Conservation (phyloP, 2,113 vertebrate genomes). For the Lepisosteus oculatus region DNA sequence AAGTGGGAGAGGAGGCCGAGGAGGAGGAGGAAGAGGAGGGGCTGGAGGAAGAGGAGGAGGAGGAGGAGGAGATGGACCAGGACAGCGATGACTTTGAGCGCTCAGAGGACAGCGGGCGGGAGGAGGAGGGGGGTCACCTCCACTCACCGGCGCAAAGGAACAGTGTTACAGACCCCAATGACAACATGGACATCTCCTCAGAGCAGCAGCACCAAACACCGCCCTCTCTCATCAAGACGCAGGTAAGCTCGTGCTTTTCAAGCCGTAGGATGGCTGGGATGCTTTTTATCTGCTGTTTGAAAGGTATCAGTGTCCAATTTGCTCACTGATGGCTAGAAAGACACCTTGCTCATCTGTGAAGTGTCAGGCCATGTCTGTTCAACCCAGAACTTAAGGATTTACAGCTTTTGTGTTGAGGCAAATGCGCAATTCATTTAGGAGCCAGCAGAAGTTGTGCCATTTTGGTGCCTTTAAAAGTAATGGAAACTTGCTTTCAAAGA, state of each 20-base stretch:
- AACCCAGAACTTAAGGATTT: too few species aligned
- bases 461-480: too few species aligned
- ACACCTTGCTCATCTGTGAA: too few species aligned
- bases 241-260: slow-evolving; percentile 68
- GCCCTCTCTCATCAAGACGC: slow-evolving; percentile 78
- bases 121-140: slow-evolving; percentile 77
- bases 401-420: too few species aligned
- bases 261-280: not conserved
- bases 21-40: slow-evolving; percentile 68
- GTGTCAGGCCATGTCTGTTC: too few species aligned
- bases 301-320: too few species aligned
- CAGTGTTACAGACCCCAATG: slow-evolving; percentile 78
- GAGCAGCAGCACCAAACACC: slow-evolving; percentile 74
- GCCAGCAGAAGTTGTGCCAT: too few species aligned
- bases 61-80: slow-evolving; percentile 98
- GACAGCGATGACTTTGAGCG: slow-evolving; percentile 97
- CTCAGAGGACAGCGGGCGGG: slow-evolving; percentile 88
- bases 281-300: too few species aligned
- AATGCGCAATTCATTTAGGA: too few species aligned
- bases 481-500: too few species aligned
- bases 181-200: slow-evolving; percentile 73
- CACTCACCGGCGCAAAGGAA: slow-evolving; percentile 70
- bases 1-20: slow-evolving; percentile 63
- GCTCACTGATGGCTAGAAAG: too few species aligned
- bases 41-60: slow-evolving; percentile 70